phyloP scores from a whole-genome alignment of 2,113 vertebrate species.

The Eulemur rufifrons region DNA sequence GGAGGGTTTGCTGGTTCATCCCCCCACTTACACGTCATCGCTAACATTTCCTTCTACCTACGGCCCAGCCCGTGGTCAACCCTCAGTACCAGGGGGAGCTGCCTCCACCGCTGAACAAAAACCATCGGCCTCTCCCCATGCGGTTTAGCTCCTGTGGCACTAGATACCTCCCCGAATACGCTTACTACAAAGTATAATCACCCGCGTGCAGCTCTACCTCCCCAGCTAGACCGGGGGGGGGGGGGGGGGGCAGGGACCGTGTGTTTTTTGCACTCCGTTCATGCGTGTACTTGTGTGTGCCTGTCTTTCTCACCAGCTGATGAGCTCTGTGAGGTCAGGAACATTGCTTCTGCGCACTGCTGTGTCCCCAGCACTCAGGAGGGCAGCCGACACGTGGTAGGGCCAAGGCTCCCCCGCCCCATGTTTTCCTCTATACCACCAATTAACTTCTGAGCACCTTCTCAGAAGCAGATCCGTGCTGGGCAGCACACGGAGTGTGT shows the following conservation, averaged over 20 bases:
- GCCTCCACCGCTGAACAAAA: neutral
- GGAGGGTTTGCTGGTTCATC: neutral
- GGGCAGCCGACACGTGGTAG: no score
- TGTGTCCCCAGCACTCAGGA: neutral
- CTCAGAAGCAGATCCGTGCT: neutral
- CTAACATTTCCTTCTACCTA: neutral
- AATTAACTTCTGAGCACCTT: neutral
- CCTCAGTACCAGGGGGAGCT: neutral
- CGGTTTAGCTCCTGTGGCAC: neutral
- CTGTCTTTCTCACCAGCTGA: neutral
- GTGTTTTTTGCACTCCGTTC: neutral
- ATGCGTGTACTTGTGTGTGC: neutral
- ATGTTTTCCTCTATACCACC: neutral
- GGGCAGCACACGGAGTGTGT: neutral
- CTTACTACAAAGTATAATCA: neutral
- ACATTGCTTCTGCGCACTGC: neutral
- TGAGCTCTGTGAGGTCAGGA: neutral
- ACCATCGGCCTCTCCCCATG: no score
- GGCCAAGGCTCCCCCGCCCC: neutral
- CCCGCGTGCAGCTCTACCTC: neutral
- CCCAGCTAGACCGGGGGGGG: neutral
- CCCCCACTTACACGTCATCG: neutral
- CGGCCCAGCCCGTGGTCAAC: neutral
- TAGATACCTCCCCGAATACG: neutral
- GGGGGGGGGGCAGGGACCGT: fast-evolving